A percentile compares a stretch with the other conserved stretches of the same genome.
Evolutionary conservation across 1,140 invertebrate species (phyloP).

Genomic region (Macrobrachium nipponense): DNA sequence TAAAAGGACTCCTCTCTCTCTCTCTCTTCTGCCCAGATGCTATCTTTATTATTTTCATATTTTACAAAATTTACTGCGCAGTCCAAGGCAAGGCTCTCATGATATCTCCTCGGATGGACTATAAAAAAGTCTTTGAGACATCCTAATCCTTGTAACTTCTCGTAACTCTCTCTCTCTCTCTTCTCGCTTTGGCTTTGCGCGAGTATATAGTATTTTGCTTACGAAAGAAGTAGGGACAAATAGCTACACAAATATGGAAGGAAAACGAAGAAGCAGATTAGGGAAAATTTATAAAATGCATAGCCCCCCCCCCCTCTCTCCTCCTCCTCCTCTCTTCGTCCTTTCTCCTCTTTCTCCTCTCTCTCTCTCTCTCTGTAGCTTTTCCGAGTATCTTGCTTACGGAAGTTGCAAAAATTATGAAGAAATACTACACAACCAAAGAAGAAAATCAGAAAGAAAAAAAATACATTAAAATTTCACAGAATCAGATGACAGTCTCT

Average conservation of each 20-base stretch:
- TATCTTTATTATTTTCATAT: no score
- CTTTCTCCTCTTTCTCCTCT: background rate
- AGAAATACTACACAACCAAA: no score
- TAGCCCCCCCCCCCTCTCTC: background rate
- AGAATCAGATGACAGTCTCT: no score
- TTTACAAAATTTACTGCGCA: no score
- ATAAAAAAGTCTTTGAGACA: background rate
- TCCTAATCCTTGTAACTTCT: background rate
- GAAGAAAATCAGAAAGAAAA: no score
- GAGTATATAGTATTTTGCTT: no score
- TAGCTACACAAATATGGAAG: background rate
- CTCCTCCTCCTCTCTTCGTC: background rate
- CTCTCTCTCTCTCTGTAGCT: background rate
- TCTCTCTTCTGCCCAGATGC: no score
- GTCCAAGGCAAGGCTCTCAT: no score
- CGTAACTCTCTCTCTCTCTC: background rate
- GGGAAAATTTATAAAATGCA: background rate
- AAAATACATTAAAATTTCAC: no score
- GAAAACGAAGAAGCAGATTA: background rate
- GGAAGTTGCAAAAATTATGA: no score
- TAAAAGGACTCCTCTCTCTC: background rate
- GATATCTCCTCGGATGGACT: background rate
- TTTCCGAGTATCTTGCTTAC: no score
- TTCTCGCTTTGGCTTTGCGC: background rate
- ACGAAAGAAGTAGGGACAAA: background rate